Evolutionary conservation across 1,140 invertebrate species (phyloP).

Genomic region (Sycophaga agraensis): DNA sequence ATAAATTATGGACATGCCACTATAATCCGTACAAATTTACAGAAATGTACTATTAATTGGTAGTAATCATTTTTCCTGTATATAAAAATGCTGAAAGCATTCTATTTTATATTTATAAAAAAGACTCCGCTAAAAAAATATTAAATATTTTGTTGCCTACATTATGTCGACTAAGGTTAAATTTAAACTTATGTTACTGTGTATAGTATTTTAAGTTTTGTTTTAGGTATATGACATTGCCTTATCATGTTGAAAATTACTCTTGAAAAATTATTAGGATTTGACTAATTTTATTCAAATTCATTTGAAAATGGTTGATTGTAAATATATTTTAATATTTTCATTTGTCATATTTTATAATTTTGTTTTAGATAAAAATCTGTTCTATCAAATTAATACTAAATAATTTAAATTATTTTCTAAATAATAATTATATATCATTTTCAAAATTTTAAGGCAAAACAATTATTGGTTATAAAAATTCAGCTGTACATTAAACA

Average conservation of each 20-base stretch:
- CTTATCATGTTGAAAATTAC: slow-evolving; percentile 12
- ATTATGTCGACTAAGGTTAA: background rate
- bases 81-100: slow-evolving; percentile 22
- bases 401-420: too few relatives aligned
- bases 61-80: slow-evolving; percentile 17
- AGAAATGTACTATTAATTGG: too few relatives aligned
- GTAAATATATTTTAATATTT: slow-evolving; percentile 6
- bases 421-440: too few relatives aligned
- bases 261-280: background rate
- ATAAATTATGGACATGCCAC: too few relatives aligned
- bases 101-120: slow-evolving; percentile 8
- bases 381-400: background rate
- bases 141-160: slow-evolving; percentile 1
- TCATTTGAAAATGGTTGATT: background rate
- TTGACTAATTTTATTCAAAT: background rate
- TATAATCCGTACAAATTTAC: slow-evolving; percentile 9
- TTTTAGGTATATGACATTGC: slow-evolving; percentile 16
- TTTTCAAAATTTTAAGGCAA: too few relatives aligned
- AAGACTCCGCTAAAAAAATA: slow-evolving; percentile 8
- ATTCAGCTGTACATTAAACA: background rate
- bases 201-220: slow-evolving; percentile 15
- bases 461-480: background rate
- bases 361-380: background rate
- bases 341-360: slow-evolving; percentile 1
- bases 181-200: background rate